Evolutionary conservation across 1,140 invertebrate species (phyloP).

Genomic region (Brachionus angularis): DNA sequence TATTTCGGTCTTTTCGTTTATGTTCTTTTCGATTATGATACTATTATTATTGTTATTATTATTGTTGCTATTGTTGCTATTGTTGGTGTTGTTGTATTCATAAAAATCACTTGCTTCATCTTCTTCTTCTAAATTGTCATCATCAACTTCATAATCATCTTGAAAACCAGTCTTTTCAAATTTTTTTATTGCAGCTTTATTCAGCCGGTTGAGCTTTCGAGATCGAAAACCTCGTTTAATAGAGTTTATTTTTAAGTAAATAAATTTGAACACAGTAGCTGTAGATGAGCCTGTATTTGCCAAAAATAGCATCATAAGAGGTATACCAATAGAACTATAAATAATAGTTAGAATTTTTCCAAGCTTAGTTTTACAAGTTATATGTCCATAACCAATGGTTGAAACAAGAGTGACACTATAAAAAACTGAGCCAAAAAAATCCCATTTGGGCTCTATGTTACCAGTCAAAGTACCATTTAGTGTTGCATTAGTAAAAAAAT

Average conservation of each 20-base stretch:
- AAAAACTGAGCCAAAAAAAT: constrained; percentile 42
- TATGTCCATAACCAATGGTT: constrained; percentile 49
- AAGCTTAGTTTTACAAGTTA: constrained; percentile 50
- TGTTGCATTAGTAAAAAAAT: constrained; percentile 36
- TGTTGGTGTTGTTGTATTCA: not conserved
- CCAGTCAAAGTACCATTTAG: constrained; percentile 16
- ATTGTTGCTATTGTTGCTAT: too few species aligned
- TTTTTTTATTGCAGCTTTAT: not conserved
- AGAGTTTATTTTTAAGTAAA: constrained; percentile 7
- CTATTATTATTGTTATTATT: too few species aligned
- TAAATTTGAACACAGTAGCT: constrained; percentile 58
- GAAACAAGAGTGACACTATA: constrained; percentile 42
- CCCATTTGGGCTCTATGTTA: constrained; percentile 35
- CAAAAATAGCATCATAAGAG: constrained; percentile 62
- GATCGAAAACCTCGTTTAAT: constrained; percentile 18
- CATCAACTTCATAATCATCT: not conserved
- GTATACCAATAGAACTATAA: constrained; percentile 51
- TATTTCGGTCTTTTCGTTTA: too few species aligned
- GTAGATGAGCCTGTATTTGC: constrained; percentile 89
- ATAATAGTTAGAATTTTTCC: constrained; percentile 51
- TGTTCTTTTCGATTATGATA: too few species aligned
- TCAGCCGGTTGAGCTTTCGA: constrained; percentile 3
- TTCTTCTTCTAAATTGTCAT: not conserved
- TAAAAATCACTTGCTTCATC: not conserved
- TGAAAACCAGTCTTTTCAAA: not conserved